These are phyloP conservation scores for Polypterus bichir DNA, from an alignment of 2,113 vertebrate species.

Conservation along the genomic window DNA sequence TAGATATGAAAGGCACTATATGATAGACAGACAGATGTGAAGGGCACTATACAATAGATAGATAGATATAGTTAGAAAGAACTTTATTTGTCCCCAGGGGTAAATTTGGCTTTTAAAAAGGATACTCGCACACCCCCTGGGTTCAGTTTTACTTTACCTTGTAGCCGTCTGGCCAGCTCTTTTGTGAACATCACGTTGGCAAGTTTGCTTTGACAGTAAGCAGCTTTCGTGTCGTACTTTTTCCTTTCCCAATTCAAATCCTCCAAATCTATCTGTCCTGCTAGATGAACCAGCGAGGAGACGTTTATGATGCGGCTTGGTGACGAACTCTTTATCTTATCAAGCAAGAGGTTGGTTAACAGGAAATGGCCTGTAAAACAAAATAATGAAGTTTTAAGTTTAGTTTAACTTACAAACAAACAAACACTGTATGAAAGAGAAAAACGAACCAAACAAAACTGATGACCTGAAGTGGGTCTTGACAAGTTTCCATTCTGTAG, in stretches of 20 bases:
- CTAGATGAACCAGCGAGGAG: conserved; percentile 62
- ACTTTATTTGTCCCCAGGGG: too few species aligned
- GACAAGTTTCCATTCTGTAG: too few species aligned
- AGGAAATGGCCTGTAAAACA: conserved; percentile 61
- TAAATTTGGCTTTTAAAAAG: too few species aligned
- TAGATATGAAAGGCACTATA: too few species aligned
- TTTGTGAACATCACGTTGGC: conserved; percentile 65
- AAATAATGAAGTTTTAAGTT: not conserved
- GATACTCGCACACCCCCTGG: too few species aligned
- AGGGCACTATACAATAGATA: too few species aligned
- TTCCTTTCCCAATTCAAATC: conserved; percentile 71
- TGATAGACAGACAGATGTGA: too few species aligned
- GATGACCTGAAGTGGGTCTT: too few species aligned
- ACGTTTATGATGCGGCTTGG: conserved; percentile 68
- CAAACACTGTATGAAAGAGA: not conserved
- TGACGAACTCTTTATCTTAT: conserved; percentile 61
- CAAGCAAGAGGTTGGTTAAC: conserved; percentile 65
- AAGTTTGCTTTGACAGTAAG: conserved; percentile 81
- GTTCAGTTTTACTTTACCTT: conserved; percentile 37
- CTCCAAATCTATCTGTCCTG: conserved; percentile 64
- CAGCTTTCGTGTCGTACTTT: conserved; percentile 65
- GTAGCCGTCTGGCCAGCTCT: conserved; percentile 60
- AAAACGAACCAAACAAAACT: too few species aligned
- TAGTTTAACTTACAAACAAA: not conserved
- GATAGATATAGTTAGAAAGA: too few species aligned